Evolutionary conservation across 1,140 invertebrate genomes (phyloP).

Genomic region (Sitophilus oryzae): DNA sequence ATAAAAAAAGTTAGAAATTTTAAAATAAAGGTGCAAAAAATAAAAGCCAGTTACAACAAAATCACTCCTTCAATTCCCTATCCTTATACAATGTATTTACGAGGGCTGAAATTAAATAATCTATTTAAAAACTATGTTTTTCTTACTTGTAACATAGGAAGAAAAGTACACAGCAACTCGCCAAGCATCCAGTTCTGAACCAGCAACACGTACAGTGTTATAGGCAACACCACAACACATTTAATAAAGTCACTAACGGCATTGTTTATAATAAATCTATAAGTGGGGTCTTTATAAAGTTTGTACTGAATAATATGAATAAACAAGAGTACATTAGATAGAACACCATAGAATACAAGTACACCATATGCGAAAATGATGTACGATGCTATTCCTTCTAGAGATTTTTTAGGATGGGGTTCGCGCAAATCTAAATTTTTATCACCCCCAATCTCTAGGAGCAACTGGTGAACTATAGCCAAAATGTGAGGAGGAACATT

Average conservation of each 20-base stretch:
- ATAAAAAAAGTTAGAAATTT: too few species aligned
- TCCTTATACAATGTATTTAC: too few species aligned
- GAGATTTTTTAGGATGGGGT: conserved; percentile 45
- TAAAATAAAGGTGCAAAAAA: too few species aligned
- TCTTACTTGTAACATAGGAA: conserved; percentile 67
- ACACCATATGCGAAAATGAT: conserved; percentile 59
- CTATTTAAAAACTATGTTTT: too few species aligned
- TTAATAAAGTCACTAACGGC: conserved; percentile 63
- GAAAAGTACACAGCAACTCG: conserved; percentile 65
- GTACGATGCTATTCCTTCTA: conserved; percentile 54
- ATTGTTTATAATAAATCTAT: conserved; percentile 61
- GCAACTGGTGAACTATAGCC: conserved; percentile 33
- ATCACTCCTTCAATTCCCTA: too few species aligned
- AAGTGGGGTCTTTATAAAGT: conserved; percentile 58
- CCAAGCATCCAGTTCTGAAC: conserved; percentile 71
- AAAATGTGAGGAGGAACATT: conserved; percentile 28
- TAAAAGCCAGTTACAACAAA: too few species aligned
- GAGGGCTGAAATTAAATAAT: too few species aligned
- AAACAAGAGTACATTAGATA: conserved; percentile 55
- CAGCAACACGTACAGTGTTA: conserved; percentile 61
- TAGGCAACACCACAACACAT: conserved; percentile 59
- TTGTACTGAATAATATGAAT: conserved; percentile 54
- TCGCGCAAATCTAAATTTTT: conserved; percentile 42
- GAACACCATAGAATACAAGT: conserved; percentile 52
- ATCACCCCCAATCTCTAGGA: conserved; percentile 29